Conservation (phyloP, 2,113 vertebrate species). For the Cephalopholis sonnerati region DNA sequence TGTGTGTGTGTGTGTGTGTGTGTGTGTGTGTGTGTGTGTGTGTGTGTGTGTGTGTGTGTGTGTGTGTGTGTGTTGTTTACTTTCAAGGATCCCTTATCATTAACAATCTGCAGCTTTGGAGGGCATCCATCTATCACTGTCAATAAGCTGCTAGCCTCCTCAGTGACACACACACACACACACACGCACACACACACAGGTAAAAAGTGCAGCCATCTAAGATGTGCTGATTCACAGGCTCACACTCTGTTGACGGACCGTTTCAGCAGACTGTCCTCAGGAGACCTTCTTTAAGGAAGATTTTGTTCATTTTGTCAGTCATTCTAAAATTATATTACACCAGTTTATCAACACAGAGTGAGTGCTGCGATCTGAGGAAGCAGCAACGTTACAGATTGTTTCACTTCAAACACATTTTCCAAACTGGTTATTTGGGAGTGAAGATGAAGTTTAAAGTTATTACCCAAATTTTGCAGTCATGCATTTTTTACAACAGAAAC, state of each 20-base stretch:
- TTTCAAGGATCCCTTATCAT: conserved; percentile 17
- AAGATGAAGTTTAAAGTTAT: too few species aligned
- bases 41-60: neutral
- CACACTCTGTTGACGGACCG: neutral
- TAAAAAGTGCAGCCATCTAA: neutral
- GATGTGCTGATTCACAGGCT: conserved; percentile 9
- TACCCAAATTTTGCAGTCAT: neutral
- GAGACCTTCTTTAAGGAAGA: neutral
- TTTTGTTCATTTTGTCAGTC: too few species aligned
- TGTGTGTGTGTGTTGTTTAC: neutral
- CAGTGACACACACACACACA: neutral
- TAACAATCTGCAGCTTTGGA: conserved; percentile 32
- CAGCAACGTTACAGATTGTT: too few species aligned
- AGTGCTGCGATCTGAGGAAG: too few species aligned
- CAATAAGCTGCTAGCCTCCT: neutral
- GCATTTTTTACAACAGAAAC: neutral
- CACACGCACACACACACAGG: neutral
- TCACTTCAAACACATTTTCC: too few species aligned
- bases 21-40: neutral
- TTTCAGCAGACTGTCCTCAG: neutral
- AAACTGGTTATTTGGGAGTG: too few species aligned
- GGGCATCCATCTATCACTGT: conserved; percentile 37
- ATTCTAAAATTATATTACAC: too few species aligned
- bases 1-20: neutral
- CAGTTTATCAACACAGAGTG: too few species aligned